Conservation (phyloP, 2,113 vertebrate species). For the Mystacornis crossleyi region DNA sequence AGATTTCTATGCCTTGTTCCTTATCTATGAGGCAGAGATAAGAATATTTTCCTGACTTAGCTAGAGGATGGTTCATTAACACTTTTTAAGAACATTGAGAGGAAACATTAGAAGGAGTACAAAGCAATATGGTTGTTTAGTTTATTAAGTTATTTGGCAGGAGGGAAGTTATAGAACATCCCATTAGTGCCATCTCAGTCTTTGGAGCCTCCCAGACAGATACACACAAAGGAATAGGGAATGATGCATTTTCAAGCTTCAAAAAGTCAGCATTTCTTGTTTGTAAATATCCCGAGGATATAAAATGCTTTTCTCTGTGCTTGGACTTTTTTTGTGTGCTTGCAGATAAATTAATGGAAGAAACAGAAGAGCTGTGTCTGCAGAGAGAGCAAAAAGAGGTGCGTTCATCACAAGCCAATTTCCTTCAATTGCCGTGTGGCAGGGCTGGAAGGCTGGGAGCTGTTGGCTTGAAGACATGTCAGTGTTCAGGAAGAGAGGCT, state of each 20-base stretch:
- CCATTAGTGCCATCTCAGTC: neutral
- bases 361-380: conserved; percentile 92
- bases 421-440: neutral
- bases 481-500: neutral
- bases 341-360: conserved; percentile 97
- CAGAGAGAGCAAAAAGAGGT: conserved; percentile 94
- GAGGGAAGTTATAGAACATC: neutral
- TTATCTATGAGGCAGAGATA: neutral
- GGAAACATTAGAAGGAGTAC: neutral
- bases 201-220: neutral
- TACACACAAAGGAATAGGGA: neutral
- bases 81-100: neutral
- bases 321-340: neutral
- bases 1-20: neutral
- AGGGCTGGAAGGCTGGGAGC: neutral
- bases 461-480: neutral
- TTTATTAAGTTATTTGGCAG: neutral
- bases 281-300: neutral
- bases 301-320: neutral
- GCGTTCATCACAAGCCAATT: neutral
- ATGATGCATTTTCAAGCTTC: neutral
- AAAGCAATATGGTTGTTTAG: neutral
- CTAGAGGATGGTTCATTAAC: neutral
- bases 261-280: neutral
- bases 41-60: neutral